These are phyloP conservation scores for Synanthedon myopaeformis DNA, from an alignment of 2,888 invertebrate genomes.

Conservation along the genomic window DNA sequence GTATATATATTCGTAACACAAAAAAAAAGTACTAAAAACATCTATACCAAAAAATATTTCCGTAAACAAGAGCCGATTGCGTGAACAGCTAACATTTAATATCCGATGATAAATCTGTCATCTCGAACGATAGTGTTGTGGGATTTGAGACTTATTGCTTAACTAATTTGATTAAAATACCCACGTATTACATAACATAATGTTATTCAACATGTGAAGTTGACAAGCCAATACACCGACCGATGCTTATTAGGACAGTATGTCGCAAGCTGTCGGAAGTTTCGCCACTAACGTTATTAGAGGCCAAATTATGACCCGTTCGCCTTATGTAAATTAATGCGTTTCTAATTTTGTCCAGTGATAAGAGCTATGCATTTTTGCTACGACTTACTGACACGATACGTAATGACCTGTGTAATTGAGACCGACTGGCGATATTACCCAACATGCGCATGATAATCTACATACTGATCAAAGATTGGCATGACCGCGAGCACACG, in stretches of 20 bases:
- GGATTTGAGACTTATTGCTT: slow-evolving; percentile 3
- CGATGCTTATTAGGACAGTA: slow-evolving; percentile 32
- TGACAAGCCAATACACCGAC: slow-evolving; percentile 42
- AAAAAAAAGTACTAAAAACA: too few species aligned
- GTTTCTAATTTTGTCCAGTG: slow-evolving; percentile 10
- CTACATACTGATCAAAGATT: slow-evolving; percentile 12
- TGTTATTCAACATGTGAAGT: slow-evolving; percentile 52
- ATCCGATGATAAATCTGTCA: slow-evolving; percentile 17
- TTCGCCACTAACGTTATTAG: slow-evolving; percentile 33
- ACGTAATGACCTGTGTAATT: not conserved
- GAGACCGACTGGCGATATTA: not conserved
- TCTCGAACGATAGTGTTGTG: slow-evolving; percentile 6
- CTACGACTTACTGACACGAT: not conserved
- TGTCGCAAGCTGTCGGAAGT: slow-evolving; percentile 54
- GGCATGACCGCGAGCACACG: slow-evolving; percentile 12
- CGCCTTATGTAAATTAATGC: slow-evolving; percentile 41
- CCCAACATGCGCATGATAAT: slow-evolving; percentile 10
- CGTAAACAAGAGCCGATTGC: not conserved
- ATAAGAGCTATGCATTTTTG: not conserved
- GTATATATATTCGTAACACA: too few species aligned
- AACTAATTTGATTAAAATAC: slow-evolving; percentile 16
- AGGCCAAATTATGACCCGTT: slow-evolving; percentile 33
- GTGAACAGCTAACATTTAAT: slow-evolving; percentile 4
- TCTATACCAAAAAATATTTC: too few species aligned
- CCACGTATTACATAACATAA: slow-evolving; percentile 42